Evolutionary conservation across 64 coral and sea anemone genomes (phyloP).

Genomic region (Stylophora pistillata): DNA sequence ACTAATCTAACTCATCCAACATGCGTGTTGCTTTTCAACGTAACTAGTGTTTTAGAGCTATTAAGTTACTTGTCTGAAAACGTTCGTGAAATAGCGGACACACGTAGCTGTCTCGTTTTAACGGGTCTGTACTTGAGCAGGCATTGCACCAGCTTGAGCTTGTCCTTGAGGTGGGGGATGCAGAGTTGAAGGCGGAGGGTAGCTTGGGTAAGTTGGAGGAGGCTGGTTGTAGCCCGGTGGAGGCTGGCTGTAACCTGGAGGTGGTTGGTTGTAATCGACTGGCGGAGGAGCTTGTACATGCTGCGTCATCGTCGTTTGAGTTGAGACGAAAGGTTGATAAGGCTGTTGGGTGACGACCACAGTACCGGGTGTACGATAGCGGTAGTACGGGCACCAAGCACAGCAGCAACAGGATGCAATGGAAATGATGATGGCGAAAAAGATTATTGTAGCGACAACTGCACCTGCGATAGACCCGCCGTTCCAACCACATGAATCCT

Average conservation of each 20-base stretch:
- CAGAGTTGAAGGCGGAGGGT: too few relatives aligned
- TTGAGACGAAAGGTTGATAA: constrained; percentile 5
- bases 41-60: too few relatives aligned
- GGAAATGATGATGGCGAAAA: not conserved
- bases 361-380: not conserved
- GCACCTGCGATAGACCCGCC: not conserved
- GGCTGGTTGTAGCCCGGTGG: not conserved
- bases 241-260: not conserved
- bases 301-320: not conserved
- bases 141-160: not conserved
- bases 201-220: not conserved
- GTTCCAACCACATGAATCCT: not conserved
- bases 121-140: too few relatives aligned
- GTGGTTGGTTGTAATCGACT: not conserved
- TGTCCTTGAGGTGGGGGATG: not conserved
- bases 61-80: too few relatives aligned
- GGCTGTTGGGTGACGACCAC: not conserved
- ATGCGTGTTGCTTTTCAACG: too few relatives aligned
- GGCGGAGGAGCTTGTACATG: not conserved
- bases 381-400: constrained; percentile 18
- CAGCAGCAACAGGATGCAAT: constrained; percentile 6
- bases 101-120: not conserved
- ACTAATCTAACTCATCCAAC: too few relatives aligned
- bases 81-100: too few relatives aligned
- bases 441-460: not conserved